Conservation (phyloP, 2,797 vertebrate species). For the Periparus ater region DNA sequence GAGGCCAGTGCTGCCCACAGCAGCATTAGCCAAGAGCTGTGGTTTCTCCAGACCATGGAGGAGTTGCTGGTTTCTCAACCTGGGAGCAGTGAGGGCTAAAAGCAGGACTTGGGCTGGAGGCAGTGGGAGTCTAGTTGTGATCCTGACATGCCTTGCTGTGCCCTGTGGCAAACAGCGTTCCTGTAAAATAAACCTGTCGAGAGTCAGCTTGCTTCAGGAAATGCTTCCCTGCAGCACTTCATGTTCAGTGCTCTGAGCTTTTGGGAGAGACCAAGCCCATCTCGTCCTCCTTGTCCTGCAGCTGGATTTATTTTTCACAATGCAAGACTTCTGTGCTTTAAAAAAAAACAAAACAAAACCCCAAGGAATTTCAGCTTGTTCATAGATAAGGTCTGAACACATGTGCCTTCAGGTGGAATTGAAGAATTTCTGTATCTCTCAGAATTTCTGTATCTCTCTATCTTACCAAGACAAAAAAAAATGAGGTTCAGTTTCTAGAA, state of each 20-base stretch:
- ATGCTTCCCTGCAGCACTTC: background rate
- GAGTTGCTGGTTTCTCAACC: background rate
- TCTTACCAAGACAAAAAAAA: background rate
- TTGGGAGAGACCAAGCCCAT: background rate
- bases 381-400: background rate
- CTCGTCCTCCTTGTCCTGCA: background rate
- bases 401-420: background rate
- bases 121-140: background rate
- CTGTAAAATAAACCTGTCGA: background rate
- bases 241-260: background rate
- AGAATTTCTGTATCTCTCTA: background rate
- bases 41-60: accelerated
- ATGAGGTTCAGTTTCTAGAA: background rate
- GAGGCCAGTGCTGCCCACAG: background rate
- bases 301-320: background rate
- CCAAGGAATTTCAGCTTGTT: background rate
- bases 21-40: background rate
- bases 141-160: background rate
- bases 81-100: background rate
- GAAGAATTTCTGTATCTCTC: background rate
- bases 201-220: background rate
- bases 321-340: background rate
- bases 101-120: background rate
- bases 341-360: background rate
- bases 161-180: background rate